Conservation (phyloP, 1,140 invertebrate species). For the Lepidurus arcticus region DNA sequence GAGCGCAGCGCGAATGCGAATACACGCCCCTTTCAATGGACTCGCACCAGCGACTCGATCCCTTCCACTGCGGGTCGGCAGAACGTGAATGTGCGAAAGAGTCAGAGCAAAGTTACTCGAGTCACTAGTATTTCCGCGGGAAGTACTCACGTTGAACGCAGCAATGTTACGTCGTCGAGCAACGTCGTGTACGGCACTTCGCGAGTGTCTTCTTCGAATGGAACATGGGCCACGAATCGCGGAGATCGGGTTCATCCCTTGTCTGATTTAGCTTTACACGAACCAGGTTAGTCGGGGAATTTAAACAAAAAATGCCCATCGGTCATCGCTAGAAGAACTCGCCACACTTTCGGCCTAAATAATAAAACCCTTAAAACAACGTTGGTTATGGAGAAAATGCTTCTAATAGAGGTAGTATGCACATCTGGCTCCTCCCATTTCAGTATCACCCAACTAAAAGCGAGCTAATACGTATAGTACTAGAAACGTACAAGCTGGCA, state of each 20-base stretch:
- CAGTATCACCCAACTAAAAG: background rate
- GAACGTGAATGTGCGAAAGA: constrained; percentile 5
- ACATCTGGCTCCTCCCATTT: background rate
- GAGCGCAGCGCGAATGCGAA: background rate
- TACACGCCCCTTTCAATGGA: background rate
- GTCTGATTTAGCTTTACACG: constrained; percentile 31
- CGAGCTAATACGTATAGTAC: background rate
- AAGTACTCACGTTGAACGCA: background rate
- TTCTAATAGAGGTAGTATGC: constrained; percentile 15
- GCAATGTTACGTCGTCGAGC: background rate
- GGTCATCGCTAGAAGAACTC: background rate
- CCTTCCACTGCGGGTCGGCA: background rate
- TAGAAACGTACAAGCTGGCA: background rate
- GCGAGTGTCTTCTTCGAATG: background rate
- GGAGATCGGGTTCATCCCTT: constrained; percentile 31
- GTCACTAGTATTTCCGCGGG: background rate
- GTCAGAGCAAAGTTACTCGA: background rate
- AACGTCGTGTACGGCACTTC: background rate
- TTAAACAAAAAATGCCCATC: background rate
- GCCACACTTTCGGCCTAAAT: background rate
- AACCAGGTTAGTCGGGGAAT: constrained; percentile 31
- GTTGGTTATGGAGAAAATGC: background rate
- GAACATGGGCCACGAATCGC: background rate
- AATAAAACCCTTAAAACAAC: constrained; percentile 4
- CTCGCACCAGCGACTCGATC: background rate